Evolutionary conservation across 1,140 invertebrate species (phyloP).

Genomic region (Pseudomyrmex gracilis): DNA sequence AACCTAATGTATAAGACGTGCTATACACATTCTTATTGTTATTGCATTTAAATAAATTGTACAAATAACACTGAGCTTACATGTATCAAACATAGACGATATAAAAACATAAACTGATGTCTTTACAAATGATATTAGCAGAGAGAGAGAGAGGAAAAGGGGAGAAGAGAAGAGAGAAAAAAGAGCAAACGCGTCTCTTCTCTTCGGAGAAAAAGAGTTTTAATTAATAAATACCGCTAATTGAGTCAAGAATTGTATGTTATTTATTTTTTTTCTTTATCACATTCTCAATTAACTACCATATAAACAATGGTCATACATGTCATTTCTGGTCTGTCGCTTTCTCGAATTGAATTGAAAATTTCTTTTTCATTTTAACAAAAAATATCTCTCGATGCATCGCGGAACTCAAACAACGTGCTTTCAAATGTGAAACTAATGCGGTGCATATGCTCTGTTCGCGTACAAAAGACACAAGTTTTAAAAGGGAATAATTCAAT

Average conservation of each 20-base stretch:
- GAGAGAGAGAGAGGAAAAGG: too few species aligned
- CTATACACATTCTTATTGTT: constrained; percentile 57
- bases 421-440: constrained; percentile 11
- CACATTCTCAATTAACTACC: constrained; percentile 42
- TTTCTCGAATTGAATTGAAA: constrained; percentile 34
- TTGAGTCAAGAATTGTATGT: constrained; percentile 57
- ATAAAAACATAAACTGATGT: constrained; percentile 21
- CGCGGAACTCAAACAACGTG: constrained; percentile 25
- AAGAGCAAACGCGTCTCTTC: neutral
- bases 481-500: constrained; percentile 1
- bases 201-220: constrained; percentile 30
- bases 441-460: neutral
- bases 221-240: constrained; percentile 54
- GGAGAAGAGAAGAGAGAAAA: neutral
- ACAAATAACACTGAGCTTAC: constrained; percentile 62
- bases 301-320: constrained; percentile 53
- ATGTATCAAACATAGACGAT: constrained; percentile 40
- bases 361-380: constrained; percentile 26
- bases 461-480: constrained; percentile 25
- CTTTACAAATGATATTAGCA: constrained; percentile 16
- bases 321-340: constrained; percentile 31
- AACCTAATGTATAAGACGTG: constrained; percentile 52
- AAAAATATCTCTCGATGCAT: constrained; percentile 39
- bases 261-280: constrained; percentile 48
- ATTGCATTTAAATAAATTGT: constrained; percentile 70